Evolutionary conservation across 37 sponge, comb jelly and placozoan genomes (phyloP), one percentile per base, ranked within the genome.

Genomic region (Petrosia ficiformis): DNA sequence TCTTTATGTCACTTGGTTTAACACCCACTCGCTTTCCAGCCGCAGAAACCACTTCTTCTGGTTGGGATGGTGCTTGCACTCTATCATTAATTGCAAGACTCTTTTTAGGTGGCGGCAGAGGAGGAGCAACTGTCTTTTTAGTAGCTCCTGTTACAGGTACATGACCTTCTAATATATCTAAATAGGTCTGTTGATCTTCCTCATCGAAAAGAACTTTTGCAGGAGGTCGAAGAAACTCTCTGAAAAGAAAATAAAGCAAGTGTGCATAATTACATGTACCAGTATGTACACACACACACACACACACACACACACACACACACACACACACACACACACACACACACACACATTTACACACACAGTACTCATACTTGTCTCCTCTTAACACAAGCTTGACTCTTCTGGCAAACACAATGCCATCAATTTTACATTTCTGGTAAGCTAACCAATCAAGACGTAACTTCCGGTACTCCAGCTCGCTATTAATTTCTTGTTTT

Each of bases 381-480:
- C 93, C 93, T 48, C 93, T 80, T 39, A 93, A 85, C 32, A 78
- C 42, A 0, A 93, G 74, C 37, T 93, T 93, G 8, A 72, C 78
- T 67, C 77, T 84, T 69, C 81, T 84, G 59, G 72, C 79, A 76
- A 93, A 84, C 21, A 42, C 79, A 10, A 81, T 85, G 21, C 84
- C 90, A 75, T 91, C 83, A 57, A 82, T 79, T 2, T 44, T 68
- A 33, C 91, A 85, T 42, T 74, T 72, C 61, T 91, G 91, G 40
- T 91, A 91, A n/a, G 54, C 54, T 36, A 91, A 70, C 91, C 91
- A 91, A 67, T 91, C 73, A 32, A 70, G 70, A 0, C 91, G 64
- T 41, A 86, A 64, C 63, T 91, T 74, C 1, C 79, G 74, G 44
- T 82, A 86, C 57, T 83, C 76, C 42, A 91, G 78, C 21, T 59